Evolutionary conservation across 2,797 vertebrate species (phyloP).

Genomic region (Notamacropus eugenii): DNA sequence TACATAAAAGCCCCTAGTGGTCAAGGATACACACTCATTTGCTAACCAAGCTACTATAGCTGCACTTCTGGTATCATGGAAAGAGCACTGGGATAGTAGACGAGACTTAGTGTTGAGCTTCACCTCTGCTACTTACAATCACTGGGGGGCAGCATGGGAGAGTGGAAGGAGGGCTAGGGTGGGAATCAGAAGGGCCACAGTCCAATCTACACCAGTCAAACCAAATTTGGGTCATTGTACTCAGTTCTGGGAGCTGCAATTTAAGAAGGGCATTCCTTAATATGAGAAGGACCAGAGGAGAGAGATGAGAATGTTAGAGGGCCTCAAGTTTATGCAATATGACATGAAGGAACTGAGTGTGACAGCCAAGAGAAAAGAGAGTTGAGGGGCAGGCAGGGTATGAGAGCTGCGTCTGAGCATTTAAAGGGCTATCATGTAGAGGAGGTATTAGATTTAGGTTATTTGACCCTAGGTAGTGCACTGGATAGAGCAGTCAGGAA

Average conservation of each 20-base stretch:
- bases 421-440: background rate
- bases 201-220: background rate
- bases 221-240: background rate
- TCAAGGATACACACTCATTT: accelerated
- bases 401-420: background rate
- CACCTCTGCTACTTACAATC: background rate
- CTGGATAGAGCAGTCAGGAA: background rate
- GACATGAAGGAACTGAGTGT: background rate
- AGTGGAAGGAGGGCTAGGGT: background rate
- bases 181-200: background rate
- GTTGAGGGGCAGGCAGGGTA: background rate
- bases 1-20: background rate
- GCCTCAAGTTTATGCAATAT: background rate
- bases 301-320: background rate
- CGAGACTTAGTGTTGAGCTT: background rate
- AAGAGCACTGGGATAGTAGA: background rate
- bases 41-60: background rate
- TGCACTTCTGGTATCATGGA: background rate
- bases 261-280: background rate
- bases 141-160: background rate
- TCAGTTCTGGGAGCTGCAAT: background rate
- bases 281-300: background rate
- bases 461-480: background rate
- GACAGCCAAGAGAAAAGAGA: background rate
- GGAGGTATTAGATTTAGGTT: background rate